These are phyloP conservation scores for Rhizomys pruinosus DNA, from an alignment of 2,113 vertebrate genomes.

Conservation along the genomic window DNA sequence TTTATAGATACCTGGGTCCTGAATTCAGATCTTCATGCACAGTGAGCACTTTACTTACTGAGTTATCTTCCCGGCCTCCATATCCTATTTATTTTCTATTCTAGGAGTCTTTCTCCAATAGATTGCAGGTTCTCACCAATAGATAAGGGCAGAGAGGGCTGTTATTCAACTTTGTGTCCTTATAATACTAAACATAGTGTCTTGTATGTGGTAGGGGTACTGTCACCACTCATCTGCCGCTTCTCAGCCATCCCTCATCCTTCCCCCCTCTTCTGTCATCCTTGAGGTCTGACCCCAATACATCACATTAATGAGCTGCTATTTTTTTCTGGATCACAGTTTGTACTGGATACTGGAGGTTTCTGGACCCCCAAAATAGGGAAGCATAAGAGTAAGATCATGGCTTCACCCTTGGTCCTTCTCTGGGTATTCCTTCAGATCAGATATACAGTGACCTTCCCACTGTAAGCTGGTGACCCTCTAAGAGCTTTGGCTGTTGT, in stretches of 20 bases:
- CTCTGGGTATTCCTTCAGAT: accelerated
- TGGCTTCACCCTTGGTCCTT: background rate
- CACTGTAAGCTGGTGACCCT: accelerated
- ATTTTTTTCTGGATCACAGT: background rate
- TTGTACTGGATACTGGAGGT: background rate
- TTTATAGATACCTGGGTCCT: background rate
- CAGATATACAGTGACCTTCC: background rate
- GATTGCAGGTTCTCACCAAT: background rate
- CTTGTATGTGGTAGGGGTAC: too few species aligned
- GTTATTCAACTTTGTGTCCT: background rate
- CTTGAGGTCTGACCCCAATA: background rate
- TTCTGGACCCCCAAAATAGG: background rate
- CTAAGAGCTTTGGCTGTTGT: background rate
- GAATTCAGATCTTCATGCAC: background rate
- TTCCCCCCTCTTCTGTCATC: background rate
- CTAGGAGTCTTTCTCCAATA: background rate
- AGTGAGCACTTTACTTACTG: background rate
- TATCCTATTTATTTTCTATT: background rate
- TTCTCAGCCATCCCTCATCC: background rate
- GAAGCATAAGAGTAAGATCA: background rate
- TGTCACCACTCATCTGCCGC: background rate
- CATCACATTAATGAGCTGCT: background rate
- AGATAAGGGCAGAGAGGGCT: background rate
- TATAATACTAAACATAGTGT: background rate
- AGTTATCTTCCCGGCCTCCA: too few species aligned